A percentile compares a stretch with the other conserved stretches of the same genome.
These are phyloP conservation scores for Halcyon chelicuti DNA, from an alignment of 2,797 vertebrate genomes.

Conservation along the genomic window DNA sequence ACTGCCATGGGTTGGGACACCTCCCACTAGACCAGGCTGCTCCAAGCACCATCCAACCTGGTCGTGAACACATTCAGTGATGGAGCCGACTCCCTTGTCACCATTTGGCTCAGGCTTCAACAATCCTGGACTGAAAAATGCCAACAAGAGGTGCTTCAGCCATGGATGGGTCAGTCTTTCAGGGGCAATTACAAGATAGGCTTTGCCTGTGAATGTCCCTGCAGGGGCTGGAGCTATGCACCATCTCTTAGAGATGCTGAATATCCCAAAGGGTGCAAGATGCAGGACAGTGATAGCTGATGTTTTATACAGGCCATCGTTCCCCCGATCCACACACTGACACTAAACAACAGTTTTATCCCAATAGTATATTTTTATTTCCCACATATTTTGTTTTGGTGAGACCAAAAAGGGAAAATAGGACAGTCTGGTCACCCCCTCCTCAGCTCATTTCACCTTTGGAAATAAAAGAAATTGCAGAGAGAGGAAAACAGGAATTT, in stretches of 20 bases:
- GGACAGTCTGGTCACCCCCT: background rate
- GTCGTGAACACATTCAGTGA: no score
- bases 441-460: background rate
- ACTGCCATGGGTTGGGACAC: no score
- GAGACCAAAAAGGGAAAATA: background rate
- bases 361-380: background rate
- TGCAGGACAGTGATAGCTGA: background rate
- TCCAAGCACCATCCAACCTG: no score
- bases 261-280: background rate
- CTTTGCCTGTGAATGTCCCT: background rate
- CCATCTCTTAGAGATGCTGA: background rate
- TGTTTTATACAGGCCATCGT: background rate
- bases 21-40: no score
- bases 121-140: background rate
- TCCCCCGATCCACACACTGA: background rate
- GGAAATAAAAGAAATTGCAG: background rate
- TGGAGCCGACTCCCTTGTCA: background rate
- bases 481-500: background rate
- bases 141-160: background rate
- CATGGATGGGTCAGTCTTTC: background rate
- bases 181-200: background rate
- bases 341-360: background rate
- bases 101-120: rapidly evolving
- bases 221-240: background rate
- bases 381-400: no score